Percentiles rank a stretch among this genome's conserved stretches.
phyloP scores from a whole-genome alignment of 2,888 invertebrate genomes.

The Dascillus cervinus region DNA sequence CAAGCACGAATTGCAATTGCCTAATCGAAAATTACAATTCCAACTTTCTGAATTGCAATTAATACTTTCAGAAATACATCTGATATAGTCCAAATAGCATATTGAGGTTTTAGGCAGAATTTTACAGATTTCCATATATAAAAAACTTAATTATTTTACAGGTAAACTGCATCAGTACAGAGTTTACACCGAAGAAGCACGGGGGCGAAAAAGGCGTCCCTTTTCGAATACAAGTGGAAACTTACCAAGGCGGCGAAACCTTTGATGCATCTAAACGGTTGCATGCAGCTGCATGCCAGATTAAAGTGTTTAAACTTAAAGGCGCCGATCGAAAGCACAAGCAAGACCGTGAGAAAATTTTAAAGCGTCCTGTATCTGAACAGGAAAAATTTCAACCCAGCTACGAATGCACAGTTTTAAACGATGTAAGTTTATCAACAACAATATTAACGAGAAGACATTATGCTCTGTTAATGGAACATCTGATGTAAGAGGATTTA shows the following conservation, averaged over 20 bases:
- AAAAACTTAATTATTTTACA: no score
- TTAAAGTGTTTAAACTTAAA: conserved; percentile 90
- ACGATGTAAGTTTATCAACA: conserved; percentile 65
- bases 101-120: no score
- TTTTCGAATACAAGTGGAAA: conserved; percentile 92
- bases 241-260: conserved; percentile 56
- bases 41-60: no score
- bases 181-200: conserved; percentile 96
- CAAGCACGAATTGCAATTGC: no score
- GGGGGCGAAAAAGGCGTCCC: conserved; percentile 98
- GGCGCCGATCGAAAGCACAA: conserved; percentile 96
- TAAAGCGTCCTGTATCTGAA: conserved; percentile 73
- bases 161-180: conserved; percentile 95
- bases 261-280: conserved; percentile 51
- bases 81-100: no score
- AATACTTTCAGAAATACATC: no score
- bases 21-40: no score
- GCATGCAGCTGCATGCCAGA: conserved; percentile 92
- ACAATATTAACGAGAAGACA: no score
- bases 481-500: no score
- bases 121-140: no score
- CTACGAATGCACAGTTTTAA: conserved; percentile 89
- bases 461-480: no score
- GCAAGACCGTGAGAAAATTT: conserved; percentile 91
- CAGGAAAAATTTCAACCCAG: conserved; percentile 92